Base-by-base conservation (phyloP, 1,140 invertebrate species). In the Aphelenchoides fujianensis region DNA sequence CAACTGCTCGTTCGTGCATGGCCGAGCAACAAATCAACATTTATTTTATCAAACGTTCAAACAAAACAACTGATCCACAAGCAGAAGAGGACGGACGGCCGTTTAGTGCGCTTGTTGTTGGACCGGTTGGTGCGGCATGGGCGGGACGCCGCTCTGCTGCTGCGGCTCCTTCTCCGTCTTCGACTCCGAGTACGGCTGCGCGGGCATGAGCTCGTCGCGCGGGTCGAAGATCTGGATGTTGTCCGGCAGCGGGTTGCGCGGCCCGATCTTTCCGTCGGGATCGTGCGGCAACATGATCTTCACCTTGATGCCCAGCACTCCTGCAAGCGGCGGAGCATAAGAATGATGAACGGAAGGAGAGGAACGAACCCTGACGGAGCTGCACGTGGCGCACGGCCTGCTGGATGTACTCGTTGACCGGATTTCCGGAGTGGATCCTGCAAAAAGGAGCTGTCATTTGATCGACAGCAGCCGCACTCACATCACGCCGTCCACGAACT, bases 251-350 rank as follows among this genome's bases (percentile, higher is more conserved):
- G 95, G 94, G 82, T 91, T 91, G 87, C 96, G 97, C 34, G 96
- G 96, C 72, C 96, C 96, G 80, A 90, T 93, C 88, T 98, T 97
- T 84, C 96, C 96, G 85, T 90, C 91, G 59, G 93, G 90, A 88
- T 99, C 97, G 89, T 92, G 95, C 35, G 94, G 94, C 85, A 98
- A 90, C 97, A 99, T 99, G 85, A 99, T 98, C 88, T 98, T 98
- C 0, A 99, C 95, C 88, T 98, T 97, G 83, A 99, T 91, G 66
- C 91, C 91, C 73, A 91, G 83, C 27, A 91, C 90, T 84, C 90
- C 89, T 90, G 77, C 28, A 85, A 62, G 1, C 12, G 34, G n/a
- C 7, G 16, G 2, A 30, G 53, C 2, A 35, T 53, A 27, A 34
- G 9, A n/a, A 37, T 48, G 41, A n/a, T n/a, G n/a, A 9, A 36